phyloP scores from a whole-genome alignment of 2,888 invertebrate species.

The Ceraclea dissimilis region DNA sequence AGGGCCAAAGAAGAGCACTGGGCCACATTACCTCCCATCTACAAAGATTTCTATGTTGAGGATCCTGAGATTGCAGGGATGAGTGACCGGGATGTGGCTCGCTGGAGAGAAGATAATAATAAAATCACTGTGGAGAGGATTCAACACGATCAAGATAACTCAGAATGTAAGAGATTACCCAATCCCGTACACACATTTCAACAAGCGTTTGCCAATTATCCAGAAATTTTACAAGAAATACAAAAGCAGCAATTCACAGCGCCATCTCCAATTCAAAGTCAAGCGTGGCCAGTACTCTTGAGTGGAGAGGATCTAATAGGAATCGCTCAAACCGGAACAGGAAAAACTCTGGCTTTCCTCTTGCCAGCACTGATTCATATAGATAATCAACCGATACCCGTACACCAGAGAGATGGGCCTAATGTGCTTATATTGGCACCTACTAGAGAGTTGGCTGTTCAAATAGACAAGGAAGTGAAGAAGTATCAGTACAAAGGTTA shows the following conservation, averaged over 20 bases:
- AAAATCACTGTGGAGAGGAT: conserved; percentile 58
- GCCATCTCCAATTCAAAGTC: conserved; percentile 88
- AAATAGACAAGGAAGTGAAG: conserved; percentile 84
- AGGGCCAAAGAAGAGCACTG: conserved; percentile 52
- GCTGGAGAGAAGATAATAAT: conserved; percentile 59
- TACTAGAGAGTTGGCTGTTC: conserved; percentile 86
- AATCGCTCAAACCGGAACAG: conserved; percentile 92
- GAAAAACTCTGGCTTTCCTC: conserved; percentile 91
- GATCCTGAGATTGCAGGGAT: conserved; percentile 61
- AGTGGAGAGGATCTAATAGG: conserved; percentile 91
- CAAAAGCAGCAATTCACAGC: conserved; percentile 68
- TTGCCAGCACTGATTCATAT: conserved; percentile 91
- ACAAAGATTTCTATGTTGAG: conserved; percentile 80
- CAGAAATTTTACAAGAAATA: conserved; percentile 77
- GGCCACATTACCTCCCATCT: conserved; percentile 57
- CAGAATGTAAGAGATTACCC: conserved; percentile 49
- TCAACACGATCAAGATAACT: neutral
- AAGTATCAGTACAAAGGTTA: conserved; percentile 87
- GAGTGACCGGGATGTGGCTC: conserved; percentile 52
- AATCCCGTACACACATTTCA: conserved; percentile 73
- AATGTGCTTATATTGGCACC: conserved; percentile 86
- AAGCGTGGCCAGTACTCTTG: conserved; percentile 91
- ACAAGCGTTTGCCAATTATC: conserved; percentile 73
- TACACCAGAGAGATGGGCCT: conserved; percentile 68
- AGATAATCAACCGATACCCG: conserved; percentile 71